Percentiles rank a stretch among this genome's conserved stretches.
phyloP scores from a whole-genome alignment of 2,888 invertebrate species.

The Anoncus sp. region DNA sequence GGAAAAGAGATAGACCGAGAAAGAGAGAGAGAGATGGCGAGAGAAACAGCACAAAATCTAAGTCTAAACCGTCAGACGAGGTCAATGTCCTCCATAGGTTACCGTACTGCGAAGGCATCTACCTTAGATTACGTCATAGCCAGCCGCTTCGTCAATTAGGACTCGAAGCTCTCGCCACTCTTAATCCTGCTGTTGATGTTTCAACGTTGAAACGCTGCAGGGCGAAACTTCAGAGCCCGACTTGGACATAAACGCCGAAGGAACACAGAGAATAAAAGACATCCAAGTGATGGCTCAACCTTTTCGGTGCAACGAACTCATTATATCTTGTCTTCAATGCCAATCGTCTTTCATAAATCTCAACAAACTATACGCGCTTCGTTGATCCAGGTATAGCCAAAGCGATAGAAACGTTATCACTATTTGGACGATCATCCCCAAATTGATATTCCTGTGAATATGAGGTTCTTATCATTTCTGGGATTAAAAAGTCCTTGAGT shows the following conservation, averaged over 20 bases:
- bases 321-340: background rate
- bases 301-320: conserved; percentile 10
- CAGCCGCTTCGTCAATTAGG: conserved; percentile 64
- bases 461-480: no score
- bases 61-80: conserved; percentile 70
- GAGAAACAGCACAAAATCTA: conserved; percentile 54
- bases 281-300: background rate
- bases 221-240: conserved; percentile 23
- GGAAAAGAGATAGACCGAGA: conserved; percentile 7
- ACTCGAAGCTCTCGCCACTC: conserved; percentile 41
- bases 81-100: conserved; percentile 71
- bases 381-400: no score
- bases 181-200: conserved; percentile 20
- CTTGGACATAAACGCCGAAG: conserved; percentile 3
- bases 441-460: no score
- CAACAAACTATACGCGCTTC: background rate
- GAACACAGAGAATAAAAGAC: conserved; percentile 25
- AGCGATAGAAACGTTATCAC: no score
- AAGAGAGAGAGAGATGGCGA: conserved; percentile 26
- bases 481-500: background rate
- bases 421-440: no score
- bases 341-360: background rate
- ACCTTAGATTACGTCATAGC: conserved; percentile 74
- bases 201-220: conserved; percentile 36
- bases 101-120: conserved; percentile 67